Evolutionary conservation across 1,140 invertebrate genomes (phyloP), one percentile per base, ranked within the genome.

Genomic region (Zaprionus gabonicus): DNA sequence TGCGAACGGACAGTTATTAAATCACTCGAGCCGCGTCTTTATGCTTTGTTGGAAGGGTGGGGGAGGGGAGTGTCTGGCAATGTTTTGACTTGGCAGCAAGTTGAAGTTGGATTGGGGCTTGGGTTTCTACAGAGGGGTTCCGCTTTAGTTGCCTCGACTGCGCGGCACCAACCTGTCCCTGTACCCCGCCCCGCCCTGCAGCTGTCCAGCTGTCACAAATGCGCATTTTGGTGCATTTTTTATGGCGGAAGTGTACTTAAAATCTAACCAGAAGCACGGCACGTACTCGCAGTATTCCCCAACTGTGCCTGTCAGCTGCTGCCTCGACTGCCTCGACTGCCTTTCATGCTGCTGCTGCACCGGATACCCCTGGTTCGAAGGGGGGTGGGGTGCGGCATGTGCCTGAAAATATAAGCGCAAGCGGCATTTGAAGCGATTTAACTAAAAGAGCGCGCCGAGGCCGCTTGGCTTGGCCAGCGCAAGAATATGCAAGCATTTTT

Each of bases 201-300:
- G 67, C 60, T 71, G 59, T 62, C 67, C 68, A 66, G 74, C 74
- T 72, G 74, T 62, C 74, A 72, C 74, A 76, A 76, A 66, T 76
- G 74, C 74, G 69, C 74, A 76, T 60, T 76, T 76, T 56, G 63
- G 28, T 71, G 74, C 74, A 76, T 72, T 71, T 71, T 71, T 71
- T 76, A 66, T 75, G 69, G 56, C 73, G 62, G 56, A 76, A 79
- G 68, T 79, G 77, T 76, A 76, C 77, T 79, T 79, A 79, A 79
- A 72, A 76, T 76, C 68, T 62, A 76, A 72, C 67, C 76, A 76
- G 28, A 76, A 66, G 68, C 77, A 58, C 44, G 53, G 73, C 77
- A 76, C 73, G 73, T 79, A 71, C 73, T 66, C 57, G 59, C 60
- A 65, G 62, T 75, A 79, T 67, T 78, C 73, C 74, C 77, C 73